Conservation (phyloP, 2,113 vertebrate genomes). For the Coracopsis vasa region DNA sequence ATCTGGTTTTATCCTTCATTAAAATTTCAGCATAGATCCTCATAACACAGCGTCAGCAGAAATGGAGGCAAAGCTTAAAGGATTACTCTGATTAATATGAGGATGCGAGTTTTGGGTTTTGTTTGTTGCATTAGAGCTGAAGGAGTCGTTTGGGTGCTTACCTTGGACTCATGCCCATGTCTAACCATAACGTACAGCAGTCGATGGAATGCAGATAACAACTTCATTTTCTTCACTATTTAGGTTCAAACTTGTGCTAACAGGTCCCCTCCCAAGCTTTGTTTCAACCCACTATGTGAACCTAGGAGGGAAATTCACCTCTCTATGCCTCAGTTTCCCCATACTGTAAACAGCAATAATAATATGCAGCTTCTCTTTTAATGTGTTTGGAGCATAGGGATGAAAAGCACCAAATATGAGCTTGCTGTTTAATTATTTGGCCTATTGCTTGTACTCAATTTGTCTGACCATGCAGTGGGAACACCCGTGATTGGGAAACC, state of each 20-base stretch:
- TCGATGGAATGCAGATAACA: constrained; percentile 61
- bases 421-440: not conserved
- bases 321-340: not conserved
- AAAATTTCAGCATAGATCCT: not conserved
- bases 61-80: not conserved
- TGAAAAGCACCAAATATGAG: not conserved
- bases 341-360: not conserved
- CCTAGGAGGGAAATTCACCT: not conserved
- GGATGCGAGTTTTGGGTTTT: not conserved
- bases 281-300: not conserved
- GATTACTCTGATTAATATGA: not conserved
- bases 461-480: not conserved
- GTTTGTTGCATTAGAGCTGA: constrained; percentile 26
- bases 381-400: not conserved
- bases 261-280: constrained; percentile 38
- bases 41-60: not conserved
- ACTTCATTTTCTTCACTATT: constrained; percentile 49
- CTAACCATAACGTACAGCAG: constrained; percentile 35
- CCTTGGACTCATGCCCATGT: not conserved
- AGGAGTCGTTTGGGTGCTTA: constrained; percentile 18
- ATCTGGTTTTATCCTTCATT: not conserved
- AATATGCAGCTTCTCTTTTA: not conserved
- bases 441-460: not conserved
- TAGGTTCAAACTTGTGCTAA: constrained; percentile 54
- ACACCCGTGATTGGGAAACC: not conserved